A percentile compares a stretch with the other conserved stretches of the same genome.
phyloP scores from a whole-genome alignment of 2,888 invertebrate species.

The Melanostoma scalare region DNA sequence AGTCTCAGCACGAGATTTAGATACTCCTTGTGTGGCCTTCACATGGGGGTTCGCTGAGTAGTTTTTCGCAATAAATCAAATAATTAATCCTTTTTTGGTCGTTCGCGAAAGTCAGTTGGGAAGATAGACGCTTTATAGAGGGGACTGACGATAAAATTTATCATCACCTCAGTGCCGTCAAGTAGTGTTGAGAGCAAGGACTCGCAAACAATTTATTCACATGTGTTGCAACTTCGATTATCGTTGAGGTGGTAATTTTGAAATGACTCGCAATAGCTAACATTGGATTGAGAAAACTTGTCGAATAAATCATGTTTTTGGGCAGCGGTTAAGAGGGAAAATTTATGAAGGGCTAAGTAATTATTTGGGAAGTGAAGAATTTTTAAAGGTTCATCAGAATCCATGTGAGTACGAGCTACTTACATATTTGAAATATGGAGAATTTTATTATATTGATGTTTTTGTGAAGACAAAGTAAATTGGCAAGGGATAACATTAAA shows the following conservation, averaged over 20 bases:
- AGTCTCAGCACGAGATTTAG: constrained; percentile 63
- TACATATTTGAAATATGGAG: too few relatives aligned
- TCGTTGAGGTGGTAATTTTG: constrained; percentile 42
- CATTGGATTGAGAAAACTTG: constrained; percentile 4
- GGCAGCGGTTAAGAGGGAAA: constrained; percentile 2
- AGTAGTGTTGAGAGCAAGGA: constrained; percentile 11
- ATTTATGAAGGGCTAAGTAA: constrained; percentile 45
- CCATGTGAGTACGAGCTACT: too few relatives aligned
- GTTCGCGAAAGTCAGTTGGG: constrained; percentile 41
- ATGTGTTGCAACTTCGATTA: constrained; percentile 64
- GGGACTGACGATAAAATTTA: constrained; percentile 33
- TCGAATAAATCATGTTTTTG: constrained; percentile 50
- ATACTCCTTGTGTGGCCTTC: constrained; percentile 39
- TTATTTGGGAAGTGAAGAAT: neutral
- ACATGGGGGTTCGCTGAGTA: constrained; percentile 39
- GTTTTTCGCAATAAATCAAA: constrained; percentile 72
- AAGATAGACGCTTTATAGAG: constrained; percentile 29
- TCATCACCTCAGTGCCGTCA: constrained; percentile 23
- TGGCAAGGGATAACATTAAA: too few relatives aligned
- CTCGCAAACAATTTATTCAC: neutral
- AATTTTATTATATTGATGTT: too few relatives aligned
- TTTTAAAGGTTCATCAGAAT: too few relatives aligned
- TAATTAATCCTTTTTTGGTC: constrained; percentile 71
- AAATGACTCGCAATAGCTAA: constrained; percentile 31
- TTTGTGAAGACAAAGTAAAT: too few relatives aligned